phyloP scores from a whole-genome alignment of 2,888 invertebrate species.

The Harmothoe impar region DNA sequence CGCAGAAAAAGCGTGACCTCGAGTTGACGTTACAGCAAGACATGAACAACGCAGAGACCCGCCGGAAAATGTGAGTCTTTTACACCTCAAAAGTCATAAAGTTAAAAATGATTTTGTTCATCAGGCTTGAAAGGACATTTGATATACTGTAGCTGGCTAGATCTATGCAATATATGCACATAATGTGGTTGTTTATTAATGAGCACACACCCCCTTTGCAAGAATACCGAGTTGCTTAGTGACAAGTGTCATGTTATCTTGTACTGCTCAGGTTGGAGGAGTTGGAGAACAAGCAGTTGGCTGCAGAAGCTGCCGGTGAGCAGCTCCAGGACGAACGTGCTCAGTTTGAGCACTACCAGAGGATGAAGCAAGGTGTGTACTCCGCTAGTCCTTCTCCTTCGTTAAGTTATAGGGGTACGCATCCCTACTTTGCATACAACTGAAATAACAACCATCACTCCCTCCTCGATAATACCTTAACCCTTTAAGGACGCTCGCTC shows the following conservation, averaged over 20 bases:
- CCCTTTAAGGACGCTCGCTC: too few relatives aligned
- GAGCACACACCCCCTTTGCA: too few relatives aligned
- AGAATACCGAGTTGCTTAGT: too few relatives aligned
- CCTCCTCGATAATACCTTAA: too few relatives aligned
- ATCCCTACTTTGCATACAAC: neutral
- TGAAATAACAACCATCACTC: neutral
- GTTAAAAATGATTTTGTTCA: too few relatives aligned
- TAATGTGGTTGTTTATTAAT: too few relatives aligned
- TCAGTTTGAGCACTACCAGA: conserved; percentile 59
- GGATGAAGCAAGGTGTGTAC: conserved; percentile 59
- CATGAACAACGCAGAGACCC: conserved; percentile 5
- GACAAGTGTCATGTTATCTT: neutral
- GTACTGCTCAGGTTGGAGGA: conserved; percentile 39
- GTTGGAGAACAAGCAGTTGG: conserved; percentile 41
- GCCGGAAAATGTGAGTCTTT: conserved; percentile 48
- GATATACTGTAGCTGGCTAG: too few relatives aligned
- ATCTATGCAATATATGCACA: too few relatives aligned
- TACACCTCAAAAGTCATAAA: neutral
- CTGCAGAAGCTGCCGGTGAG: neutral
- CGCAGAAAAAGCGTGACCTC: neutral
- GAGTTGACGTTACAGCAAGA: neutral
- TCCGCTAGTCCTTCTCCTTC: neutral
- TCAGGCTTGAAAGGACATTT: too few relatives aligned
- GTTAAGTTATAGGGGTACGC: neutral
- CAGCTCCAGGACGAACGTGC: conserved; percentile 49